Base-by-base conservation (phyloP, 2,797 vertebrate genomes). In the Vipera latastei region DNA sequence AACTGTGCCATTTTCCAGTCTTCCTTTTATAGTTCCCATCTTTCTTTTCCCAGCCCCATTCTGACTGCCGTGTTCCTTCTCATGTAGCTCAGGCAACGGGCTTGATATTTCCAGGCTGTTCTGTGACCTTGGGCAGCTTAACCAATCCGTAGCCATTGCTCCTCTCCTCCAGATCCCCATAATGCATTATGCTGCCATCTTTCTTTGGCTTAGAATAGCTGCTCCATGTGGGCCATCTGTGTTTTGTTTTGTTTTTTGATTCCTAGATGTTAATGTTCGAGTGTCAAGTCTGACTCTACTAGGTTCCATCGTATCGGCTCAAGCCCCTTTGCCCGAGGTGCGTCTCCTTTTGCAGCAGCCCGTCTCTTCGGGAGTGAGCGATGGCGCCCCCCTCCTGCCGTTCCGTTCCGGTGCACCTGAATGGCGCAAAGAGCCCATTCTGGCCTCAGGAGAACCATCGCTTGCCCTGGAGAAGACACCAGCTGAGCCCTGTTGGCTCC, bases 261-360 rank as follows among this genome's bases (percentile, higher is more conserved):
- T 92, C 89, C 69, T 95, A 92, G 99, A 99, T 78, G 99, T 99
- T n/a, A 99, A 99, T 0, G 99, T 99, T 22, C 98, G 99, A 0
- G 99, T 99, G 89, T 99, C 98, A 0, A 98, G 98, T 56, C 98
- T 99, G 91, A 99, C 99, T 0, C 97, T 99, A 38, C 96, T 99
- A 4, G 99, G 99, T 6, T 98, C 99, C 2, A 93, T 99, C 6
- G 97, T 99, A 25, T 99, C 98, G 0, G 98, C 98, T 59, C 99
- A 99, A 69, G 98, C 99, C 0, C 99, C 99, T 65, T 97, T 99
- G 14, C 98, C 99, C 0, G 99, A 99, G 95, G 98, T 99, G 65
- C 98, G 98, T 97, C 97, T 99, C 12, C 99, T 99, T 32, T 96
- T 99, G 88, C 98, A 97, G 28, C 99, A 99, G 96, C 98, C 99